phyloP scores from a whole-genome alignment of 2,113 vertebrate genomes.

The Genyomyrus donnyi region DNA sequence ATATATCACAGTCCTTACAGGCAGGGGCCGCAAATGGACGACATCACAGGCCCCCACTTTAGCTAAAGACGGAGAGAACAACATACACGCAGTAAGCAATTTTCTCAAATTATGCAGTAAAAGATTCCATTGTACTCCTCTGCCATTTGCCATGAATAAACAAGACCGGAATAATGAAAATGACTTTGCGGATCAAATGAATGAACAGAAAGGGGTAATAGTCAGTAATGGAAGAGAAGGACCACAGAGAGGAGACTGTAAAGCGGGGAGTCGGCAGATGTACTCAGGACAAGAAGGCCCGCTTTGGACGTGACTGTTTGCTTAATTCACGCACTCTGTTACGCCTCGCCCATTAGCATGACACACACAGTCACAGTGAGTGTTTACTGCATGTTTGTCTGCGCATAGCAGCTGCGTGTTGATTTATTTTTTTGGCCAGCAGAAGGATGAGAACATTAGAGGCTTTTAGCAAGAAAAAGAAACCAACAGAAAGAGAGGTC shows the following conservation, averaged over 20 bases:
- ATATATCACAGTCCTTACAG: neutral
- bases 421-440: neutral
- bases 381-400: neutral
- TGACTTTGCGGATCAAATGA: neutral
- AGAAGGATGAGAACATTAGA: neutral
- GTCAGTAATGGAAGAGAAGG: neutral
- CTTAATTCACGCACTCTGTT: neutral
- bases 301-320: neutral
- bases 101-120: neutral
- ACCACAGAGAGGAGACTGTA: neutral
- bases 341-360: neutral
- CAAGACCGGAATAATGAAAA: neutral
- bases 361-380: neutral
- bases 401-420: neutral
- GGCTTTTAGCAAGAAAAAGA: neutral
- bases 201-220: neutral
- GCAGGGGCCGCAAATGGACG: neutral
- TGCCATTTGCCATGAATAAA: constrained; percentile 6
- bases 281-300: neutral
- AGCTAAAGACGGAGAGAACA: neutral
- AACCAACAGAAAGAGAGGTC: neutral
- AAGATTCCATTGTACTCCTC: neutral
- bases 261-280: neutral
- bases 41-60: neutral
- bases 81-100: neutral